Base-by-base conservation (phyloP, 2,888 invertebrate genomes). In the Aleiodes testaceus region DNA sequence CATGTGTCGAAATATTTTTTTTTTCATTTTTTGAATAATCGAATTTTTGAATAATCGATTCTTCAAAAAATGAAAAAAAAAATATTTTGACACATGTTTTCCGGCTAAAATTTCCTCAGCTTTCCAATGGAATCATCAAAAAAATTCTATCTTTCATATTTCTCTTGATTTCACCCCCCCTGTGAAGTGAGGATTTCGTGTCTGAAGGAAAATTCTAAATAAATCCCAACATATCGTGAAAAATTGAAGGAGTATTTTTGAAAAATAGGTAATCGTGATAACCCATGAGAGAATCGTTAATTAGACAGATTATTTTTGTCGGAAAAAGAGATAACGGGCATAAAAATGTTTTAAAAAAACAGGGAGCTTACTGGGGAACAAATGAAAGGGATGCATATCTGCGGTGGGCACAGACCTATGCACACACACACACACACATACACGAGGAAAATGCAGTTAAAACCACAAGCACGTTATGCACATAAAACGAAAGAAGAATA, bases 311-410 rank as follows among this genome's bases (percentile, higher is more conserved):
- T 59, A 16, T 59, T 18, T 42, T 18, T 11, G 59, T 36, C 16
- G 45, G 63, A 20, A 61, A 22, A 12, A 4, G 20, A 45, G 63
- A 63, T 45, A 63, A 63, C 59, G n/a, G 11, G 11, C 1, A 20
- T 18, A 16, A 26, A 42, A 47, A 45, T n/a, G n/a, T n/a, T n/a
- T n/a, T n/a, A 63, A 45, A 44, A 45, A 63, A 5, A 42, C 42
- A 63, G 45, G 44, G 63, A 63, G 45, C 22, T 45, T 45, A 63
- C 63, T 22, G 63, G 63, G 63, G 63, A 63, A 63, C 63, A 63
- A 68, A 68, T 16, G 67, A 61, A 68, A 61, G 59, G 59, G 59
- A 68, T 68, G 68, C 68, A 68, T 68, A 68, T 68, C 68, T n/a
- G 44, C 16, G 30, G 30, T 49, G 61, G 68, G 61, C 50, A 68